A percentile compares a stretch with the other conserved stretches of the same genome.
phyloP scores from a whole-genome alignment of 2,888 invertebrate species.

The Phortica okadai region DNA sequence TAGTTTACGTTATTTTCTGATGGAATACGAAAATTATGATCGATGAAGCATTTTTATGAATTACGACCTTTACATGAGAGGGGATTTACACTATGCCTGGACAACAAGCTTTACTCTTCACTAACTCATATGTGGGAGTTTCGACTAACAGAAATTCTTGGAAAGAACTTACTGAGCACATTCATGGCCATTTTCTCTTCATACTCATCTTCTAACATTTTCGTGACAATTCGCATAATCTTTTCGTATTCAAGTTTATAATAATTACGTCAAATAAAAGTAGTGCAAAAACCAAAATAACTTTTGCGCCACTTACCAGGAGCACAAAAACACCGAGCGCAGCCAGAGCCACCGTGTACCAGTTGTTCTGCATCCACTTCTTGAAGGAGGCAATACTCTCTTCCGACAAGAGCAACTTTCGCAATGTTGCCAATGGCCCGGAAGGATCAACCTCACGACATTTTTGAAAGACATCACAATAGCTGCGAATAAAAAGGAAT shows the following conservation, averaged over 20 bases:
- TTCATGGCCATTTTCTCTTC: conserved; percentile 56
- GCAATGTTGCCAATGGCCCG: conserved; percentile 91
- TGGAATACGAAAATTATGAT: background rate
- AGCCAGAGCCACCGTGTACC: conserved; percentile 91
- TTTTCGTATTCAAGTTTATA: conserved; percentile 38
- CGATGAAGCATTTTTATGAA: background rate
- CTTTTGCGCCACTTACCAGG: conserved; percentile 82
- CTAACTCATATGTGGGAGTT: conserved; percentile 12
- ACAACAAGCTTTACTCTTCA: conserved; percentile 10
- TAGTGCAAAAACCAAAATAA: background rate
- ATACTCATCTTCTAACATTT: conserved; percentile 67
- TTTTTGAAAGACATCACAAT: conserved; percentile 83
- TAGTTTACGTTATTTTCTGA: background rate
- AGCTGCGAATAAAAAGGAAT: conserved; percentile 71
- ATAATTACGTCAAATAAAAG: conserved; percentile 22
- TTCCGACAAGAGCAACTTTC: conserved; percentile 90
- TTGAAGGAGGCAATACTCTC: conserved; percentile 93
- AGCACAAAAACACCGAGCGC: conserved; percentile 85
- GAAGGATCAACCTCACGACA: conserved; percentile 96
- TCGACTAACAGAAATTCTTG: background rate
- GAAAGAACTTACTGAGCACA: conserved; percentile 42
- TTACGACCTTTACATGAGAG: conserved; percentile 15
- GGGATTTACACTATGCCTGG: background rate
- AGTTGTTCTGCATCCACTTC: conserved; percentile 91
- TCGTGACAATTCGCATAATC: conserved; percentile 66